Evolutionary conservation across 1,140 invertebrate genomes (phyloP), one percentile per base, ranked within the genome.

Genomic region (Diorhabda sublineata): DNA sequence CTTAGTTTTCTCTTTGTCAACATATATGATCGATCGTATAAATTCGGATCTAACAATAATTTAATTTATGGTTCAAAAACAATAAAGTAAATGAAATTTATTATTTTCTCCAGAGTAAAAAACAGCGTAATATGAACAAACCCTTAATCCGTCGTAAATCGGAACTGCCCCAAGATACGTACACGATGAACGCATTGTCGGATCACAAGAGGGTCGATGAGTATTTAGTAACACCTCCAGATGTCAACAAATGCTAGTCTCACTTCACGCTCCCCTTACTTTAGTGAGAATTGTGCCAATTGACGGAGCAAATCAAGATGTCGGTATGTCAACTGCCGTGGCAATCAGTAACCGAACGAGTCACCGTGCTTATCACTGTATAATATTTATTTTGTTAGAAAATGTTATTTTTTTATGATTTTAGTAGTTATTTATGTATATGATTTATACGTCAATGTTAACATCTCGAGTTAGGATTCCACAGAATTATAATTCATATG

Each of bases 171-270:
- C 92, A 95, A 78, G 95, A 98, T 84, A 88, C 90, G 71, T 90
- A 91, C 78, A 97, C 93, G 45, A 89, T 96, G 75, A 91, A 91
- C 79, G 94, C 94, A 71, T 86, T 98, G 68, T 93, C 90, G 79
- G 93, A 94, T 80, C 95, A 98, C 84, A 95, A 95, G 83, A 87
- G 95, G 76, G 89, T 93, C 69, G 95, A 97, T 82, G 91, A 95
- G 77, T 95, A 87, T 84, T 88, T 95, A 69, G 85, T 88, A 62
- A 91, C 93, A 61, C 91, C 92, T 70, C 92, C 92, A 59, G 92
- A 95, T 83, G 87, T 90, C 61, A 92, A 92, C 84, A 90, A 91
- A 81, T 92, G 91, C 89, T 92, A 92, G 89, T 89, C 77, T 45
- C 26, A 64, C 64, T 57, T 52, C 52, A 45, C 60, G 71, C 58